phyloP scores from a whole-genome alignment of 30 jellyfish, hydroid and myxozoan genomes.

The Aurelia aurita complex sp. Pacific region DNA sequence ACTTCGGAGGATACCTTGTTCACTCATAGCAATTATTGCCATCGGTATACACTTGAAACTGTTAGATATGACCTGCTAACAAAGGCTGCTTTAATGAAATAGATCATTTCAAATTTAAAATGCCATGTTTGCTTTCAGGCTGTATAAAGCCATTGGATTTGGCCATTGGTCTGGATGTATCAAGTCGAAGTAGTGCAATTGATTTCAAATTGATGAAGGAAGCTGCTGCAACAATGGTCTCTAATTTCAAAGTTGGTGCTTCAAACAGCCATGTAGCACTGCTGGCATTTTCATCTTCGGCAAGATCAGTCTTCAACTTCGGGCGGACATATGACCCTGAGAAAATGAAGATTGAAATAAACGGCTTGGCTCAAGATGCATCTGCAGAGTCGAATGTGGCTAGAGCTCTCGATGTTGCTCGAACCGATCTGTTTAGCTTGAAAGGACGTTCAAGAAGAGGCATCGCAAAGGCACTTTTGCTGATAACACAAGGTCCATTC shows the following conservation, averaged over 20 bases:
- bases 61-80: too few species aligned
- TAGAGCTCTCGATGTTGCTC: constrained; percentile 49
- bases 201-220: constrained; percentile 72
- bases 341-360: constrained; percentile 62
- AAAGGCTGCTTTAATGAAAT: too few species aligned
- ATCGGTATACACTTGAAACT: too few species aligned
- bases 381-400: constrained; percentile 60
- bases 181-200: constrained; percentile 34
- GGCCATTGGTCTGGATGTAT: constrained; percentile 87
- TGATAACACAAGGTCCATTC: constrained; percentile 73
- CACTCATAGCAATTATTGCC: too few species aligned
- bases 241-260: constrained; percentile 73
- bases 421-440: constrained; percentile 70
- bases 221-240: constrained; percentile 67
- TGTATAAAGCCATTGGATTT: constrained; percentile 92
- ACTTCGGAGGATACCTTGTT: too few species aligned
- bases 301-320: constrained; percentile 61
- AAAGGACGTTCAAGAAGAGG: constrained; percentile 86
- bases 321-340: constrained; percentile 55
- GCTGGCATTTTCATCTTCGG: constrained; percentile 64
- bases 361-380: constrained; percentile 56
- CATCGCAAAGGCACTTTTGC: constrained; percentile 72
- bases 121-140: constrained; percentile 49
- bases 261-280: constrained; percentile 83
- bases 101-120: too few species aligned